Base-by-base conservation (phyloP, 2,888 invertebrate genomes). In the Cryptocephalus moraei region DNA sequence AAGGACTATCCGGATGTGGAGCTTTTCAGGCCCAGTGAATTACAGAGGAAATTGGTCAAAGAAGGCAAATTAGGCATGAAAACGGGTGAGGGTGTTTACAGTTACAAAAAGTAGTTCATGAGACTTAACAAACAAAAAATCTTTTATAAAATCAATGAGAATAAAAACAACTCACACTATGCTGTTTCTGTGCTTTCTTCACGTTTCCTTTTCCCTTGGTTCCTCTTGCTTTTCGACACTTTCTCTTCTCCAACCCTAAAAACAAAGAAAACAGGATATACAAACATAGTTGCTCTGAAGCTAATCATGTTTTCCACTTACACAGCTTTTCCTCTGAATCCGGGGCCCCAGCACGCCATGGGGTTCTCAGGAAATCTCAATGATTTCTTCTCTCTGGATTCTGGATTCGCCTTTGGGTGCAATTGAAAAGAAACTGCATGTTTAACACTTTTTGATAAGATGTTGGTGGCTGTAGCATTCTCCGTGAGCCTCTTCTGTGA, bases 281-380 rank as follows among this genome's bases (percentile, higher is more conserved):
- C 12, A 11, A 33, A 4, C 2, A 42, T 43, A 42, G 42, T 12
- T 39, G 52, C 34, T 43, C 33, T 42, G 40, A 46, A 40, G 45
- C 14, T 38, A 43, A 45, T 33, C 33, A 22, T 22, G 22, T 22
- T 22, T 22, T 2, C 2, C 22, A 69, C 78, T 73, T 69, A 88
- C 87, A 87, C 89, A 12, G 85, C 80, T 13, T 79, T 82, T 1
- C 90, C 81, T 56, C 83, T 77, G 0, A 85, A 80, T 42, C 93
- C 94, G 0, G 96, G 95, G 1, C 96, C 95, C 95, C 95, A 96
- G 69, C 84, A 75, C 0, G 84, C 81, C 32, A 82, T 73, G 0
- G 95, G 95, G 73, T 96, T 96, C 56, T 76, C 76, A 67, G 91
- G 94, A 71, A 87, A 94, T 38, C 96, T 74, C 1, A 88, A 73